phyloP scores from a whole-genome alignment of 2,797 vertebrate genomes.

The Halcyon badia region DNA sequence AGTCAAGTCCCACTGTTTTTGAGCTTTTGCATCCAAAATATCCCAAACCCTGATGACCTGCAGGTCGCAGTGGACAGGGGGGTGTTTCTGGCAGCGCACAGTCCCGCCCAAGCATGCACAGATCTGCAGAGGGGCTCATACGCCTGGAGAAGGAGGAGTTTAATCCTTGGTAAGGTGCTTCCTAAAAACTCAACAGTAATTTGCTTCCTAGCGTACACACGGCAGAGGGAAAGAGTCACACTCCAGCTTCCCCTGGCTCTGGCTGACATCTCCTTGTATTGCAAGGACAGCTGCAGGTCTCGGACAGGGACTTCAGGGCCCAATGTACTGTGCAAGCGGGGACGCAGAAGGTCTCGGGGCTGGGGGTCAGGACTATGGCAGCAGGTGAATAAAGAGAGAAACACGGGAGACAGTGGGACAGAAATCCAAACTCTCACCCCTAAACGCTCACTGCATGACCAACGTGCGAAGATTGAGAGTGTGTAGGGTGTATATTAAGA shows the following conservation, averaged over 20 bases:
- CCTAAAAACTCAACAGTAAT: rapidly evolving
- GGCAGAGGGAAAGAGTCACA: neutral
- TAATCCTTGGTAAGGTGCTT: rapidly evolving
- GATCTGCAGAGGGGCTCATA: neutral
- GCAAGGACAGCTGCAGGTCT: neutral
- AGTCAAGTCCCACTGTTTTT: too few relatives aligned
- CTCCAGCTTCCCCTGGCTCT: neutral
- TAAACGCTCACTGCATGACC: rapidly evolving
- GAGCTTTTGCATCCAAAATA: neutral
- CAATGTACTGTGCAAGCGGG: rapidly evolving
- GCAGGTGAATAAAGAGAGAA: rapidly evolving
- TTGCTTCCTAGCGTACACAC: rapidly evolving
- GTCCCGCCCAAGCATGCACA: rapidly evolving
- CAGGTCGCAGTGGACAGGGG: rapidly evolving
- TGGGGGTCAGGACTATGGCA: rapidly evolving
- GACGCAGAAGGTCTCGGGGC: rapidly evolving
- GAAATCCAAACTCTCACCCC: rapidly evolving
- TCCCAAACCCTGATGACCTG: rapidly evolving
- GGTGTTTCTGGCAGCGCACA: rapidly evolving
- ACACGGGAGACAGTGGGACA: rapidly evolving
- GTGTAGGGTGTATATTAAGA: rapidly evolving
- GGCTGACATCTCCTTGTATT: rapidly evolving
- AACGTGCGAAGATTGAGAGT: rapidly evolving
- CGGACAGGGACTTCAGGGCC: neutral
- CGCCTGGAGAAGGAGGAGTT: rapidly evolving